phyloP scores from a whole-genome alignment of 2,888 invertebrate species.

The Leptopilina drosophilae region DNA sequence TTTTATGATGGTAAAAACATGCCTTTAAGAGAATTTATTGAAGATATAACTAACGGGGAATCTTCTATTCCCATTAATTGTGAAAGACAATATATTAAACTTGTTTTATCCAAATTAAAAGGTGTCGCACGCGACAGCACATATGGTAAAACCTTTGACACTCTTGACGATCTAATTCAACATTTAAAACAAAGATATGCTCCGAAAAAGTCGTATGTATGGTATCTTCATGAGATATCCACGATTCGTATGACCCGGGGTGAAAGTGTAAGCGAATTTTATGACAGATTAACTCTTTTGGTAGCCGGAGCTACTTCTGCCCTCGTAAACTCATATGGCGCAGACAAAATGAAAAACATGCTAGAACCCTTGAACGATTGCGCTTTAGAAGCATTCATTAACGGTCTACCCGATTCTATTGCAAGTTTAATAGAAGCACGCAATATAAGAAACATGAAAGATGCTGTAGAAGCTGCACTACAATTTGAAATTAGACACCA shows the following conservation, averaged over 20 bases:
- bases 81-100: neutral
- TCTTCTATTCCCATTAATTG: no score
- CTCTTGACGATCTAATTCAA: no score
- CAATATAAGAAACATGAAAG: neutral
- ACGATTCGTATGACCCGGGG: slow-evolving; percentile 29
- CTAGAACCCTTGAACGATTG: neutral
- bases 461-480: neutral
- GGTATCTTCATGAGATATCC: slow-evolving; percentile 33
- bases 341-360: neutral
- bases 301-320: neutral
- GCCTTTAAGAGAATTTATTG: slow-evolving; percentile 32
- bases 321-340: neutral
- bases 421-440: slow-evolving; percentile 14
- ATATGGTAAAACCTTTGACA: no score
- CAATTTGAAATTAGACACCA: neutral
- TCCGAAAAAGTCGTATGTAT: neutral
- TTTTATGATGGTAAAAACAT: slow-evolving; percentile 41
- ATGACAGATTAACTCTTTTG: neutral
- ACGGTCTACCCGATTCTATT: slow-evolving; percentile 42
- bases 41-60: slow-evolving; percentile 8
- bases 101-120: neutral
- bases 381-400: neutral
- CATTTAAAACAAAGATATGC: neutral
- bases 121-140: no score
- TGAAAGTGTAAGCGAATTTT: slow-evolving; percentile 26